Conservation (phyloP, 2,797 vertebrate genomes). For the Sternotherus odoratus region DNA sequence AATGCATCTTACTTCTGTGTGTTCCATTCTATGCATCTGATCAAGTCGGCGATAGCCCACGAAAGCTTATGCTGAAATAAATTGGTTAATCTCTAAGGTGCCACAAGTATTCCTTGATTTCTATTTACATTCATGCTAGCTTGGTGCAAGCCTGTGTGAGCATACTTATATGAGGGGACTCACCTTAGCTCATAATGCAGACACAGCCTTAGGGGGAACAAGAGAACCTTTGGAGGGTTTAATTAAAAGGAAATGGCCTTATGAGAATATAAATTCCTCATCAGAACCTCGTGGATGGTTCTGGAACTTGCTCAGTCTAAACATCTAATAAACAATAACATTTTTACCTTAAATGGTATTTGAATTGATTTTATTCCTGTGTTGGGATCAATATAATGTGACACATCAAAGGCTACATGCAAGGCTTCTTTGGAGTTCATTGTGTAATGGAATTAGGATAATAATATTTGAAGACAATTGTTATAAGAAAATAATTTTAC, state of each 20-base stretch:
- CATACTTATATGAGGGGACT: not conserved
- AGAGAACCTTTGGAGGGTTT: not conserved
- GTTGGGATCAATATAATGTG: constrained; percentile 45
- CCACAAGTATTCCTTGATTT: too few species aligned
- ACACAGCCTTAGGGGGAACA: not conserved
- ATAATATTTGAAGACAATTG: not conserved
- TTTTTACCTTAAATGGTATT: constrained; percentile 4
- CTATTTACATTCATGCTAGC: not conserved
- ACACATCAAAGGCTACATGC: not conserved
- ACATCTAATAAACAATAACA: constrained; percentile 12
- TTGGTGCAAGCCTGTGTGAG: not conserved
- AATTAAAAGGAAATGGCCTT: not conserved
- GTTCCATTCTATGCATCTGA: too few species aligned
- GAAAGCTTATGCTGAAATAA: too few species aligned
- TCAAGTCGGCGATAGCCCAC: too few species aligned
- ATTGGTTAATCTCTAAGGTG: too few species aligned
- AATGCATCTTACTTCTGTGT: too few species aligned
- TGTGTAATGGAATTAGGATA: constrained; percentile 22
- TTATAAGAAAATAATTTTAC: not conserved
- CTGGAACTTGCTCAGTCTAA: constrained; percentile 9
- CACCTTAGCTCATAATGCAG: not conserved
- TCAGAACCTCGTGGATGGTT: not conserved
- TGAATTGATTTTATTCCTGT: constrained; percentile 20
- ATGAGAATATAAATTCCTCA: not conserved
- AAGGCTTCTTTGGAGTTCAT: constrained; percentile 42